Percentiles rank a stretch among this genome's conserved stretches.
Evolutionary conservation across 23 tunicate genomes (phyloP).

Genomic region (Oikopleura dioica): DNA sequence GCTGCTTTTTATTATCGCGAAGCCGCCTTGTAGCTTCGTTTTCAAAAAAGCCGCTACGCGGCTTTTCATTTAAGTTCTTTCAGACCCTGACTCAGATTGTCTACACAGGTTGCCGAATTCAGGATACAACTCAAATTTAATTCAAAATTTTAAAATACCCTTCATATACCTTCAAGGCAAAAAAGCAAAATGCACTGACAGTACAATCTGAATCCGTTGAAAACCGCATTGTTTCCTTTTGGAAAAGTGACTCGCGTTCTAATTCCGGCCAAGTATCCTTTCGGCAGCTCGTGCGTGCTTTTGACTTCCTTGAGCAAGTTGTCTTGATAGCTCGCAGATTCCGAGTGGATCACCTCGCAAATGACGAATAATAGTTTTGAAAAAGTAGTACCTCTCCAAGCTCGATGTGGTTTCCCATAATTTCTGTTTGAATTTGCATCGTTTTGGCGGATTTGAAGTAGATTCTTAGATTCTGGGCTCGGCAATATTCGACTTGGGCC

Average conservation of each 20-base stretch:
- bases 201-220: background rate
- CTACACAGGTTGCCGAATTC: too few relatives aligned
- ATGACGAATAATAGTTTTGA: background rate
- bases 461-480: too few relatives aligned
- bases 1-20: too few relatives aligned
- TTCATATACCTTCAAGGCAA: too few relatives aligned
- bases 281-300: background rate
- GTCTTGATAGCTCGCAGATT: background rate
- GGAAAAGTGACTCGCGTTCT: background rate
- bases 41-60: too few relatives aligned
- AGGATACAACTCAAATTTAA: too few relatives aligned
- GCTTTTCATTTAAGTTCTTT: too few relatives aligned
- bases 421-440: background rate
- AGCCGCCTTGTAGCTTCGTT: too few relatives aligned
- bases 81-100: too few relatives aligned
- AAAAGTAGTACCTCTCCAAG: background rate
- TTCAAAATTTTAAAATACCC: background rate
- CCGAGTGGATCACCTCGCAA: background rate
- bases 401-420: background rate
- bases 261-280: background rate
- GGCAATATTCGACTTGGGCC: too few relatives aligned
- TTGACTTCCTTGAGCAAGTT: background rate
- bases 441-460: too few relatives aligned
- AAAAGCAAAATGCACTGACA: background rate
- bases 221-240: background rate